A percentile compares a stretch with the other conserved stretches of the same genome.
These are phyloP conservation scores for Drosophila guanche DNA, from an alignment of 1,140 invertebrate species.

Conservation along the genomic window DNA sequence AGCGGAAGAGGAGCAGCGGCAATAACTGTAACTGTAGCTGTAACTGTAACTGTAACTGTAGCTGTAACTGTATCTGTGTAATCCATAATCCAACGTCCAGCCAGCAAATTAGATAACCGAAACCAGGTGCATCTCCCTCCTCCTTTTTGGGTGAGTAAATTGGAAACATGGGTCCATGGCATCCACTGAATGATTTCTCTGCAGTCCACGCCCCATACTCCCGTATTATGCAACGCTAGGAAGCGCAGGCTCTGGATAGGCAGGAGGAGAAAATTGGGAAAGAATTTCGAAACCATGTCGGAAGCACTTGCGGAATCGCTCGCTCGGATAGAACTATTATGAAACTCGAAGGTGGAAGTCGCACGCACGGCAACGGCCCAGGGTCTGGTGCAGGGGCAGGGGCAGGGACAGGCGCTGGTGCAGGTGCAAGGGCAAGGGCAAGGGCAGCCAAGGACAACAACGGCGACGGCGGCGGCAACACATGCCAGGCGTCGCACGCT, in stretches of 20 bases:
- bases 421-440: conserved; percentile 28
- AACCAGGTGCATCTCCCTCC: not conserved
- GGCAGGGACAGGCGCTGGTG: conserved; percentile 25
- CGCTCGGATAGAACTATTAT: conserved; percentile 62
- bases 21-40: conserved; percentile 12
- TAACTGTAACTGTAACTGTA: conserved; percentile 11
- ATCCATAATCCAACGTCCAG: conserved; percentile 39
- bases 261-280: conserved; percentile 23
- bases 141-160: conserved; percentile 15
- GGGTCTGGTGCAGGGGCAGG: conserved; percentile 36
- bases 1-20: conserved; percentile 43
- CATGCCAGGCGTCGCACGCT: conserved; percentile 64
- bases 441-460: conserved; percentile 36
- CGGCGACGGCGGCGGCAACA: conserved; percentile 49
- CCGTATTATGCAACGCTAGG: conserved; percentile 53
- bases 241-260: not conserved
- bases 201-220: not conserved
- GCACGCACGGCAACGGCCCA: conserved; percentile 63
- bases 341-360: conserved; percentile 71
- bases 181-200: not conserved
- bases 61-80: conserved; percentile 15
- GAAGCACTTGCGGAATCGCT: conserved; percentile 45
- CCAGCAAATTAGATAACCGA: conserved; percentile 41
- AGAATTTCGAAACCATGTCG: conserved; percentile 36
- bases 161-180: not conserved